A percentile compares a stretch with the other conserved stretches of the same genome.
Conservation (phyloP, 2,888 invertebrate genomes). For the Eledone cirrhosa region DNA sequence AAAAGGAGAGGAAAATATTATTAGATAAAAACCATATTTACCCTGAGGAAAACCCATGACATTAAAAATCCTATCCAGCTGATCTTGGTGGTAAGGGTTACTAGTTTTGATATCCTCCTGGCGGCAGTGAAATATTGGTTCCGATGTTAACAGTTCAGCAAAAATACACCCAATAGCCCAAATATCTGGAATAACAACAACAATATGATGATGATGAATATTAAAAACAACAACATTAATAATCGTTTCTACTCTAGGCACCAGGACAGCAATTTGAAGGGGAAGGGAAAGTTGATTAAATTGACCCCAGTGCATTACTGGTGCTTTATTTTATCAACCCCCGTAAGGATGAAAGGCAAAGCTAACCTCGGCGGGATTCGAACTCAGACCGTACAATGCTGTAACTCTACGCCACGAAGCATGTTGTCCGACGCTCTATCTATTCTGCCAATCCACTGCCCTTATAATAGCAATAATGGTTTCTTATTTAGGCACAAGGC, state of each 20-base stretch:
- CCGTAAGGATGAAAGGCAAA: too few relatives aligned
- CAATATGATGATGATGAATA: background rate
- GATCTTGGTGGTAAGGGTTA: slow-evolving; percentile 99
- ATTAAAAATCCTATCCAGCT: slow-evolving; percentile 96
- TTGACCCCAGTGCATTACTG: too few relatives aligned
- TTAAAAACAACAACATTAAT: background rate
- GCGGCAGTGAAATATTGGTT: slow-evolving; percentile 98
- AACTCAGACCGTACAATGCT: too few relatives aligned
- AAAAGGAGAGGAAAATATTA: background rate
- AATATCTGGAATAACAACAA: slow-evolving; percentile 78
- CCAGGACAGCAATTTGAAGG: too few relatives aligned
- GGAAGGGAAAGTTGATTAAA: too few relatives aligned
- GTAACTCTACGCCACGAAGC: too few relatives aligned
- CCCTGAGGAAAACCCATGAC: slow-evolving; percentile 97
- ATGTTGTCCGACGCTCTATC: too few relatives aligned
- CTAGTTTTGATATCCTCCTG: slow-evolving; percentile 99
- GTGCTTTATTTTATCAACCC: too few relatives aligned
- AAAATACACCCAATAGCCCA: slow-evolving; percentile 99
- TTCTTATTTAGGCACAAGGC: too few relatives aligned
- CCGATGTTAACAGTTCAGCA: slow-evolving; percentile 97
- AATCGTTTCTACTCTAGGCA: background rate
- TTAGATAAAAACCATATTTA: slow-evolving; percentile 34
- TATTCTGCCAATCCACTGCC: too few relatives aligned
- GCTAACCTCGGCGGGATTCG: too few relatives aligned
- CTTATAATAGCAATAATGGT: too few relatives aligned